phyloP scores from a whole-genome alignment of 2,113 vertebrate species.

The Atherinomorus stipes region DNA sequence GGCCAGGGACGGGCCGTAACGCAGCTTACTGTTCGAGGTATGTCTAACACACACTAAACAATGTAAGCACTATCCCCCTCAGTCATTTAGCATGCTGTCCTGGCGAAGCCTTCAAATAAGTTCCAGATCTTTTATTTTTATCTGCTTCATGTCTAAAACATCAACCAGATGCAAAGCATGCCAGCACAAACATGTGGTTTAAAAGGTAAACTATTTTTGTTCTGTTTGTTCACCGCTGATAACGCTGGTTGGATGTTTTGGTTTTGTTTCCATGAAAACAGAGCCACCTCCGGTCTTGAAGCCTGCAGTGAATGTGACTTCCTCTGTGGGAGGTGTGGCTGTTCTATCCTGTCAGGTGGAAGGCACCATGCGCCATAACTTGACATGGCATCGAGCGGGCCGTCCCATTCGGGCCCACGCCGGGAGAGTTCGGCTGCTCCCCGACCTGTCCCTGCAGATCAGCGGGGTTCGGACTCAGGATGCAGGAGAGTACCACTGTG shows the following conservation, averaged over 20 bases:
- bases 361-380: conserved; percentile 85
- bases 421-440: conserved; percentile 78
- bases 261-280: conserved; percentile 58
- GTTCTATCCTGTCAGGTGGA: conserved; percentile 86
- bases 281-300: conserved; percentile 86
- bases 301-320: conserved; percentile 84
- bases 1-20: conserved; percentile 84
- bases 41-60: conserved; percentile 22
- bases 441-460: conserved; percentile 86
- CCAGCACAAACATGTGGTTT: conserved; percentile 58
- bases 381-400: conserved; percentile 88
- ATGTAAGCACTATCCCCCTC: neutral
- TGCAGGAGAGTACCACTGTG: conserved; percentile 85
- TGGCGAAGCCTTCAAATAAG: conserved; percentile 44
- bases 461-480: conserved; percentile 73
- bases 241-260: conserved; percentile 40
- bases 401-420: conserved; percentile 17
- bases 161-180: conserved; percentile 32
- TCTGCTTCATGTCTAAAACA: conserved; percentile 25
- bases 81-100: conserved; percentile 2
- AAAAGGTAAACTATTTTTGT: conserved; percentile 51
- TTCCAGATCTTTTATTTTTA: conserved; percentile 33
- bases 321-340: conserved; percentile 81
- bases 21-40: conserved; percentile 88
- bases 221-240: conserved; percentile 51